A percentile compares a stretch with the other conserved stretches of the same genome.
Conservation (phyloP, 2,888 invertebrate genomes). For the Sphaerophoria taeniata region DNA sequence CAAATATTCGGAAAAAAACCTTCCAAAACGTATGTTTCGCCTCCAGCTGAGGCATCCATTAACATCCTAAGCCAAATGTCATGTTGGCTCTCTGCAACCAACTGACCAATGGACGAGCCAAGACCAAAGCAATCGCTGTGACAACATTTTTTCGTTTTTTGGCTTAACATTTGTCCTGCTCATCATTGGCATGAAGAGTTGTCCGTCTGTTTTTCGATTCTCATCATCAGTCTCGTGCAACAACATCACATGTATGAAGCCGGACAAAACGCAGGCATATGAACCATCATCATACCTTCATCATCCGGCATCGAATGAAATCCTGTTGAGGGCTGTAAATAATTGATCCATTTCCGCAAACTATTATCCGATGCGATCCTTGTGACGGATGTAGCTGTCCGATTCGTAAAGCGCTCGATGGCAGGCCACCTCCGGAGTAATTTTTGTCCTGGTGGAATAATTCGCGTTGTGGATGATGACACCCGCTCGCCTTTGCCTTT, state of each 20-base stretch:
- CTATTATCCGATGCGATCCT: constrained; percentile 76
- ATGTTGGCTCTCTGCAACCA: constrained; percentile 39
- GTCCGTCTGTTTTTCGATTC: constrained; percentile 14
- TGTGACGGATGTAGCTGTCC: constrained; percentile 74
- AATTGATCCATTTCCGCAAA: constrained; percentile 77
- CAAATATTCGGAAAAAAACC: constrained; percentile 26
- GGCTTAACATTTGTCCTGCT: constrained; percentile 45
- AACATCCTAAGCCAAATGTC: constrained; percentile 68
- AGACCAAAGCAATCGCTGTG: constrained; percentile 46
- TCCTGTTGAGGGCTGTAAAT: constrained; percentile 75
- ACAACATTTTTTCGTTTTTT: constrained; percentile 34
- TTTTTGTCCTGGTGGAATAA: constrained; percentile 72
- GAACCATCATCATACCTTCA: constrained; percentile 22
- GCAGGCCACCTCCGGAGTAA: constrained; percentile 66
- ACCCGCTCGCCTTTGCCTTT: too few relatives aligned
- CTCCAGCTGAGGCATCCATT: too few relatives aligned
- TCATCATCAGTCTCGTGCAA: neutral
- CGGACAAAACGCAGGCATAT: constrained; percentile 16
- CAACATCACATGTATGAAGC: too few relatives aligned
- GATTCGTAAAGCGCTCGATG: constrained; percentile 66
- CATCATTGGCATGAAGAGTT: constrained; percentile 20
- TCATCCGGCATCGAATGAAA: constrained; percentile 56
- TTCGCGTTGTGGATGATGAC: constrained; percentile 68
- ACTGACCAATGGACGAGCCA: constrained; percentile 1
- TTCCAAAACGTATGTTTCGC: constrained; percentile 14